Conservation (phyloP, 2,113 vertebrate species). For the Aegotheles bennettii region DNA sequence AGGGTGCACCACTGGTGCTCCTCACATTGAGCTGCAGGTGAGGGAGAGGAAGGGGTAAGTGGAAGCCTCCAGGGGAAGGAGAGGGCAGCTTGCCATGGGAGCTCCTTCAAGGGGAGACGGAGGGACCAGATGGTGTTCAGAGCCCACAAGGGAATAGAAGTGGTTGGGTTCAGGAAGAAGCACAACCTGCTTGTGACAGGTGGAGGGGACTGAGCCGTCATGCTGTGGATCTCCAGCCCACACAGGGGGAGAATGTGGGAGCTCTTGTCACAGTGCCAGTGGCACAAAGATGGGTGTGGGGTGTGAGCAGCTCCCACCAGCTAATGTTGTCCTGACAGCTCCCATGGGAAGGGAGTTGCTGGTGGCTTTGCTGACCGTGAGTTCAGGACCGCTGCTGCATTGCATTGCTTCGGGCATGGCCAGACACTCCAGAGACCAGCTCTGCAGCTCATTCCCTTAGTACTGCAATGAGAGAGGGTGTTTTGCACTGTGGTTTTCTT, state of each 20-base stretch:
- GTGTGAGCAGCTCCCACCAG: background rate
- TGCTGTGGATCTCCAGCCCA: slow-evolving; percentile 75
- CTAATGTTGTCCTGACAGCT: background rate
- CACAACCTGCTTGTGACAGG: slow-evolving; percentile 73
- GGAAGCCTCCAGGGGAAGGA: slow-evolving; percentile 64
- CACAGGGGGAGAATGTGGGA: slow-evolving; percentile 51
- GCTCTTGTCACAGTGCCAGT: background rate
- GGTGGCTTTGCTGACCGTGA: background rate
- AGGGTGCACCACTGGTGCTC: slow-evolving; percentile 62
- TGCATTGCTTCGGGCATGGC: rapidly evolving
- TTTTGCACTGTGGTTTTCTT: background rate
- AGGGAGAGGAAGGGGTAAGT: slow-evolving; percentile 64
- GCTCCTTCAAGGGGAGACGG: slow-evolving; percentile 47
- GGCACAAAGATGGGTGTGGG: background rate
- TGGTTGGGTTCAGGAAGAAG: slow-evolving; percentile 70
- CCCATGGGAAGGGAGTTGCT: rapidly evolving
- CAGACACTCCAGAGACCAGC: background rate
- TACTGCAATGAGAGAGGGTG: no score
- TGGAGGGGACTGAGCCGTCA: slow-evolving; percentile 69
- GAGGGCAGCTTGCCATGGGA: background rate
- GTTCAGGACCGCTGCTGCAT: background rate
- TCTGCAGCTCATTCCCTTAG: background rate
- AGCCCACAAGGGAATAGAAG: slow-evolving; percentile 70
- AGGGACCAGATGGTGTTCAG: slow-evolving; percentile 68
- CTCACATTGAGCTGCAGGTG: slow-evolving; percentile 66